Evolutionary conservation across 2,888 invertebrate species (phyloP).

Genomic region (Prenolepis imparis): DNA sequence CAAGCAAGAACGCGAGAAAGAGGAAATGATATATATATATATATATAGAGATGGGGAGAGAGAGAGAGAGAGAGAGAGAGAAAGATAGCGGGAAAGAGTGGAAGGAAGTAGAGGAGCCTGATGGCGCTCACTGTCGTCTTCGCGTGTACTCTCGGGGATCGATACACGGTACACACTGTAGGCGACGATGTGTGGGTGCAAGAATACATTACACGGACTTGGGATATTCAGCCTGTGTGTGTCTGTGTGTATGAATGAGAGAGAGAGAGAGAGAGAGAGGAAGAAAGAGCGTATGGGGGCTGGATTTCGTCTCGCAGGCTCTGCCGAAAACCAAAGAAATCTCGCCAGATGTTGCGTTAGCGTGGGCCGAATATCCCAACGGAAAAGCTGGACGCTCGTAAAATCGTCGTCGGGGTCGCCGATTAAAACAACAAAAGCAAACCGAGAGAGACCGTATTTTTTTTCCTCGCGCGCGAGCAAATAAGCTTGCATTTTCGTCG

Average conservation of each 20-base stretch:
- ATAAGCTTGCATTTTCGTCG: neutral
- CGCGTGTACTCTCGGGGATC: conserved; percentile 82
- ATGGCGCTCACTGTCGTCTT: conserved; percentile 81
- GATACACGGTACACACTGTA: conserved; percentile 79
- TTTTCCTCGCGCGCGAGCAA: neutral
- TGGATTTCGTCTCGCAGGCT: conserved; percentile 42
- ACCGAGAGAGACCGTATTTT: neutral
- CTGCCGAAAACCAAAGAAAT: conserved; percentile 36
- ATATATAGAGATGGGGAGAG: neutral
- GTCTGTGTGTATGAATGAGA: neutral
- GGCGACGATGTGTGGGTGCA: conserved; percentile 64
- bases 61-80: conserved; percentile 49
- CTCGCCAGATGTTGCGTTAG: conserved; percentile 50
- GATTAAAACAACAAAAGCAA: neutral
- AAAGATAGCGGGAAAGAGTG: conserved; percentile 19
- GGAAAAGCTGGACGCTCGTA: conserved; percentile 32
- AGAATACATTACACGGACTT: conserved; percentile 65
- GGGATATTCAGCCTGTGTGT: conserved; percentile 42
- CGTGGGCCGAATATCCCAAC: conserved; percentile 15
- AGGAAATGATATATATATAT: conserved; percentile 4
- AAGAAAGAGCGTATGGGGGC: neutral
- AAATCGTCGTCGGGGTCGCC: neutral
- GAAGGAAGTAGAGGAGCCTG: conserved; percentile 63
- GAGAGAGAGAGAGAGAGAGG: conserved; percentile 17
- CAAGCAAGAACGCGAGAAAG: conserved; percentile 52